A percentile compares a stretch with the other conserved stretches of the same genome.
phyloP scores from a whole-genome alignment of 1,140 invertebrate species.

The Thaumatotibia leucotreta region DNA sequence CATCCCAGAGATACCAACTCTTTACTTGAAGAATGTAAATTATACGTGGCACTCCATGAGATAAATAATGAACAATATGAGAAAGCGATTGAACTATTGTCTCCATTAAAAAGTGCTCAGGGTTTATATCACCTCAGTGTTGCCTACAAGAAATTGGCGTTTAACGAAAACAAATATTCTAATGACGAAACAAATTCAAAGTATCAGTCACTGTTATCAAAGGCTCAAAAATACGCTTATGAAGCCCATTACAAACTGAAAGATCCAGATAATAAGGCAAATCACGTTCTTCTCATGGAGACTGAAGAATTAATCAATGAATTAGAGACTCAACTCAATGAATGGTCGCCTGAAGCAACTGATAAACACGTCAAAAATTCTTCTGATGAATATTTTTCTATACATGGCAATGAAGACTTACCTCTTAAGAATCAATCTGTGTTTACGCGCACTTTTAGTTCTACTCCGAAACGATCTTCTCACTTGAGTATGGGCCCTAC shows the following conservation, averaged over 20 bases:
- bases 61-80: constrained; percentile 82
- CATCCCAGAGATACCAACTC: constrained; percentile 76
- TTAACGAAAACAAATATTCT: constrained; percentile 76
- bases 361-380: constrained; percentile 70
- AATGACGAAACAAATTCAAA: constrained; percentile 80
- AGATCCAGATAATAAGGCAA: constrained; percentile 78
- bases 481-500: constrained; percentile 68
- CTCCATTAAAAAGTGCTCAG: constrained; percentile 82
- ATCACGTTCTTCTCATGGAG: constrained; percentile 81
- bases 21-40: constrained; percentile 85
- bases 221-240: constrained; percentile 84
- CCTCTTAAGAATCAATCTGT: constrained; percentile 30
- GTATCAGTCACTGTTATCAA: constrained; percentile 80
- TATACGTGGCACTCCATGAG: constrained; percentile 81
- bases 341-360: constrained; percentile 71
- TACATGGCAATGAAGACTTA: constrained; percentile 35
- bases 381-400: constrained; percentile 61
- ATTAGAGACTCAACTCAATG: constrained; percentile 80
- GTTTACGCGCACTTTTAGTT: constrained; percentile 49
- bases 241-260: constrained; percentile 84
- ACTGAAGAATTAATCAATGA: constrained; percentile 80
- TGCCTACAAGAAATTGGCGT: constrained; percentile 83
- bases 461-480: constrained; percentile 56
- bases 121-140: constrained; percentile 84
- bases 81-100: constrained; percentile 83